These are phyloP conservation scores for Temnothorax curvispinosus DNA, from an alignment of 1,140 invertebrate species.

Conservation along the genomic window DNA sequence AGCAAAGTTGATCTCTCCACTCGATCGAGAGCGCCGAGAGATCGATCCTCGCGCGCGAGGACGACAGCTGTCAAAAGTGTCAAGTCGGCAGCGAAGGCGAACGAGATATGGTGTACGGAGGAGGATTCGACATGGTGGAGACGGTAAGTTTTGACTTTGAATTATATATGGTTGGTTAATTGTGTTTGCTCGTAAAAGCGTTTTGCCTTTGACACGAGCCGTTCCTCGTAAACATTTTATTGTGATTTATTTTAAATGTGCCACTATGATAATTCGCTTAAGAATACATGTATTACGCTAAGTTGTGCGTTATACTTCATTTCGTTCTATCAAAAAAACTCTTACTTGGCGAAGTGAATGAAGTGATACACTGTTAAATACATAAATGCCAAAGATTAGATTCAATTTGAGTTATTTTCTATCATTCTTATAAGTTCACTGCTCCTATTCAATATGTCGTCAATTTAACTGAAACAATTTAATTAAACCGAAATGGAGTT, in stretches of 20 bases:
- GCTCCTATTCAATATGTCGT: too few species aligned
- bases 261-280: not conserved
- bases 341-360: not conserved
- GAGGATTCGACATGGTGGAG: slow-evolving; percentile 81
- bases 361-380: too few species aligned
- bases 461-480: too few species aligned
- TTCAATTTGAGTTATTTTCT: too few species aligned
- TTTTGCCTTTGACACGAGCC: not conserved
- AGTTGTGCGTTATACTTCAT: not conserved
- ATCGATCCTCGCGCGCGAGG: slow-evolving; percentile 56
- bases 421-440: too few species aligned
- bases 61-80: slow-evolving; percentile 62
- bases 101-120: slow-evolving; percentile 80
- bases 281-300: not conserved
- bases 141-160: slow-evolving; percentile 77
- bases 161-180: not conserved
- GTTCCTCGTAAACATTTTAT: not conserved
- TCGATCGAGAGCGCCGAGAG: slow-evolving; percentile 60
- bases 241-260: not conserved
- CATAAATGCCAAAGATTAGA: too few species aligned
- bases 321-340: not conserved
- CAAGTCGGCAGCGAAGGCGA: not conserved
- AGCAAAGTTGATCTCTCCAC: slow-evolving; percentile 58
- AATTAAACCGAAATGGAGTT: too few species aligned
- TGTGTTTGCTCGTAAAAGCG: not conserved